phyloP scores from a whole-genome alignment of 2,888 invertebrate genomes.

The Coleophora deauratella region DNA sequence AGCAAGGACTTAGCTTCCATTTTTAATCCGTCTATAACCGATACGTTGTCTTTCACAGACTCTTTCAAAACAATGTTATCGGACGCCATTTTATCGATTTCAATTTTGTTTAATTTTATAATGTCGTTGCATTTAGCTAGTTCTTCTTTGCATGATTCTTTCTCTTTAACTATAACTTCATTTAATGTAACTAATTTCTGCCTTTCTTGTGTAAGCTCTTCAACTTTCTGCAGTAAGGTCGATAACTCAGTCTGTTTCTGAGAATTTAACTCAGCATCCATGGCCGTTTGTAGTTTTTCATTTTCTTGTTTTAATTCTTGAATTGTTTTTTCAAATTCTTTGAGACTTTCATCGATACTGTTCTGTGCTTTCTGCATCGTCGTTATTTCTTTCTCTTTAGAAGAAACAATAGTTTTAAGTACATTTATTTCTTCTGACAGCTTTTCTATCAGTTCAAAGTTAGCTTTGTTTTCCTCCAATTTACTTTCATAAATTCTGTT shows the following conservation, averaged over 20 bases:
- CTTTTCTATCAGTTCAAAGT: constrained; percentile 26
- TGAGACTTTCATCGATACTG: constrained; percentile 7
- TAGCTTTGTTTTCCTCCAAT: constrained; percentile 33
- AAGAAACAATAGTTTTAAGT: constrained; percentile 29
- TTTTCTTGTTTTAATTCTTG: neutral
- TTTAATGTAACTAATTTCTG: constrained; percentile 36
- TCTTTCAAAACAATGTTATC: constrained; percentile 47
- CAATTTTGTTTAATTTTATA: constrained; percentile 40
- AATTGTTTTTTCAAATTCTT: constrained; percentile 3
- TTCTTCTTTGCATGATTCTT: constrained; percentile 36
- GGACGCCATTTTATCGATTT: constrained; percentile 46
- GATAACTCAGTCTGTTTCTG: constrained; percentile 20
- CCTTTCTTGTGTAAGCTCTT: constrained; percentile 30
- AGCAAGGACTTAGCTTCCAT: constrained; percentile 40
- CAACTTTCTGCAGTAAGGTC: constrained; percentile 28
- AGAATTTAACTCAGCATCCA: neutral
- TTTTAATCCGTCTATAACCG: constrained; percentile 42
- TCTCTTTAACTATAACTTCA: constrained; percentile 40
- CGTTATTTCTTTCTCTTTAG: constrained; percentile 20
- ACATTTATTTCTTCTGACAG: constrained; percentile 33
- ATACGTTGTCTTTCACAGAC: constrained; percentile 39
- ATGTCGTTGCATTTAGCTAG: constrained; percentile 45
- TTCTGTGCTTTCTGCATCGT: constrained; percentile 10
- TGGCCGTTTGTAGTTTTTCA: neutral
- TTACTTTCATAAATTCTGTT: constrained; percentile 30